Evolutionary conservation across 2,888 invertebrate genomes (phyloP).

Genomic region (Lamellibrachia satsuma): DNA sequence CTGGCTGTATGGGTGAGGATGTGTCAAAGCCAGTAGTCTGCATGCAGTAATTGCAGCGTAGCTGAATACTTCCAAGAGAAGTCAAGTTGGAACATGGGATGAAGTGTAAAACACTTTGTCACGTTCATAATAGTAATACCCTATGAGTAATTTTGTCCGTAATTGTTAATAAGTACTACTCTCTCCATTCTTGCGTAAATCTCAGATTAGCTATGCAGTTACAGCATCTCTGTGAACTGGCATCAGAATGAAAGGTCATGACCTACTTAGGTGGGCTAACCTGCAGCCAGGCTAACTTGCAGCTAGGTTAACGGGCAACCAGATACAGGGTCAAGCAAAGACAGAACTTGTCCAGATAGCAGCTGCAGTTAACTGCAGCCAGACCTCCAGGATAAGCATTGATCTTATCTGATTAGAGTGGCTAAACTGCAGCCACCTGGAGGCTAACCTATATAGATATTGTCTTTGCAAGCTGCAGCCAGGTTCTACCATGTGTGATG

Average conservation of each 20-base stretch:
- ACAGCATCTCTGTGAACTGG: neutral
- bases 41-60: no score
- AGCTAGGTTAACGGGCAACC: neutral
- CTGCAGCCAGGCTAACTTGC: neutral
- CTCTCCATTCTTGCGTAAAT: neutral
- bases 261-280: neutral
- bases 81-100: no score
- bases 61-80: no score
- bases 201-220: neutral
- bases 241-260: neutral
- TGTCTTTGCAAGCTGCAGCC: neutral
- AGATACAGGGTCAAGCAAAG: neutral
- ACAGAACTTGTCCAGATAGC: neutral
- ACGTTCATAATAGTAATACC: no score
- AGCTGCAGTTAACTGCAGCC: neutral
- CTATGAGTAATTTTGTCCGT: neutral
- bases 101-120: no score
- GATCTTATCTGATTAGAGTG: slow-evolving; percentile 13
- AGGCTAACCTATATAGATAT: slow-evolving; percentile 6
- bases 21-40: no score
- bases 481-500: neutral
- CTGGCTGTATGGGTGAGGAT: no score
- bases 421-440: slow-evolving; percentile 13
- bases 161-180: neutral
- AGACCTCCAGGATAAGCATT: neutral